phyloP scores from a whole-genome alignment of 2,113 vertebrate species.

The Garra rufa region DNA sequence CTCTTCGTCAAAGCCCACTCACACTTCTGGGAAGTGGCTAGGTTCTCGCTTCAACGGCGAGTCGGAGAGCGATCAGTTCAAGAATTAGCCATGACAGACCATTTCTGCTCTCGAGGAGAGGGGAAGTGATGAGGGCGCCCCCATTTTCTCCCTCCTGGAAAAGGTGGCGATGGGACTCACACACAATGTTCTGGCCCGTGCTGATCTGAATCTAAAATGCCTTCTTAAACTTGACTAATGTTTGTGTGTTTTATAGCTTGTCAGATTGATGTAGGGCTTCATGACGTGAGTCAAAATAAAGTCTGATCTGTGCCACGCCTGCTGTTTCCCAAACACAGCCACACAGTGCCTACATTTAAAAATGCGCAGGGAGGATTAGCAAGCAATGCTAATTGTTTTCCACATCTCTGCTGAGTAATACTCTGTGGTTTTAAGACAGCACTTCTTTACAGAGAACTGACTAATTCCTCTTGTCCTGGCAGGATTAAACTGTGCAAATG shows the following conservation, averaged over 20 bases:
- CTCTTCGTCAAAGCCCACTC: conserved; percentile 68
- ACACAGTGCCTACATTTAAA: neutral
- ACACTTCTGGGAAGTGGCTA: conserved; percentile 58
- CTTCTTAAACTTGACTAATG: conserved; percentile 45
- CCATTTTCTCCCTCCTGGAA: conserved; percentile 35
- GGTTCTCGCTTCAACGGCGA: conserved; percentile 55
- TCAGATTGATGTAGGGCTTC: conserved; percentile 35
- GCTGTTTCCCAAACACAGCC: neutral
- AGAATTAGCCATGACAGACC: conserved; percentile 76
- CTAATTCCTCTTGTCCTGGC: conserved; percentile 54
- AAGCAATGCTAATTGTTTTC: conserved; percentile 42
- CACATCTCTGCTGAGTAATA: neutral
- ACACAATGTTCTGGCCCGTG: conserved; percentile 2
- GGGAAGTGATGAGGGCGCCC: conserved; percentile 37
- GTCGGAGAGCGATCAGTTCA: conserved; percentile 75
- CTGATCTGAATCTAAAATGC: conserved; percentile 46
- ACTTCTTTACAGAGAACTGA: conserved; percentile 44
- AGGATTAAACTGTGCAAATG: conserved; percentile 70
- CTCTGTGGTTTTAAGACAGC: conserved; percentile 17
- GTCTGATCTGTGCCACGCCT: conserved; percentile 14
- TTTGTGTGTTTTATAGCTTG: conserved; percentile 41
- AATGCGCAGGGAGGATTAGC: conserved; percentile 13
- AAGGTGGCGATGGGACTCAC: neutral
- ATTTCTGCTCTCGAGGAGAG: conserved; percentile 63
- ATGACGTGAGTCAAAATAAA: conserved; percentile 15